phyloP scores from a whole-genome alignment of 2,888 invertebrate genomes.

The Philhelius pedissequus region DNA sequence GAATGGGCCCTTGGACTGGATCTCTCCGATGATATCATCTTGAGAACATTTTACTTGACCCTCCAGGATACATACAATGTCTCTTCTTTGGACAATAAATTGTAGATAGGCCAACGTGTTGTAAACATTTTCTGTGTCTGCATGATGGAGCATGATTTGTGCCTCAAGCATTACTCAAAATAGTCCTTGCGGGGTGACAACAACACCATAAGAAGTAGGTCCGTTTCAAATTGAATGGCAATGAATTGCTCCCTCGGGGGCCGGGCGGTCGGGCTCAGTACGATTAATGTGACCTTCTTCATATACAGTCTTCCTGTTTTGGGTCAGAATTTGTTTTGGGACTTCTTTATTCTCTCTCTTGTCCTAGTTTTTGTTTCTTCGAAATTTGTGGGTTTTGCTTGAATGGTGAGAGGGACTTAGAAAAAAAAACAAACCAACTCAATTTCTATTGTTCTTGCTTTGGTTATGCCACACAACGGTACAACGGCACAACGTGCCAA shows the following conservation, averaged over 20 bases:
- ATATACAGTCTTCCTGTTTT: slow-evolving; percentile 5
- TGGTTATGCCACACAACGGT: neutral
- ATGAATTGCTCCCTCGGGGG: slow-evolving; percentile 60
- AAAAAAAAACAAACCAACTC: slow-evolving; percentile 5
- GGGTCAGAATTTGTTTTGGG: slow-evolving; percentile 60
- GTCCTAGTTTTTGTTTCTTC: slow-evolving; percentile 6
- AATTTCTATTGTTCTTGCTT: slow-evolving; percentile 35
- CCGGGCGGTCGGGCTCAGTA: slow-evolving; percentile 27
- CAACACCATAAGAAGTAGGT: slow-evolving; percentile 17
- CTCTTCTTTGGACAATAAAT: slow-evolving; percentile 43
- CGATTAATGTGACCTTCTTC: slow-evolving; percentile 63
- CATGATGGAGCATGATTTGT: slow-evolving; percentile 59
- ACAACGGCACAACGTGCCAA: too few species aligned
- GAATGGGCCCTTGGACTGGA: neutral
- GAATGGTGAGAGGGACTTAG: slow-evolving; percentile 3
- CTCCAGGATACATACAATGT: slow-evolving; percentile 32
- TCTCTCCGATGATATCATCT: slow-evolving; percentile 45
- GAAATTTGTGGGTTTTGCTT: slow-evolving; percentile 53
- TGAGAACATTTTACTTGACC: slow-evolving; percentile 36
- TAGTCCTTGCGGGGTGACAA: slow-evolving; percentile 21
- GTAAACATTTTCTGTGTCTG: slow-evolving; percentile 12
- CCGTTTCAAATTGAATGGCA: slow-evolving; percentile 63
- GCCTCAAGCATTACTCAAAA: neutral
- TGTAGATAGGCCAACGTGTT: slow-evolving; percentile 43
- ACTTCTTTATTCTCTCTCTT: slow-evolving; percentile 40